Percentiles rank a stretch among this genome's conserved stretches.
phyloP scores from a whole-genome alignment of 2,113 vertebrate species.

The Mirounga angustirostris region DNA sequence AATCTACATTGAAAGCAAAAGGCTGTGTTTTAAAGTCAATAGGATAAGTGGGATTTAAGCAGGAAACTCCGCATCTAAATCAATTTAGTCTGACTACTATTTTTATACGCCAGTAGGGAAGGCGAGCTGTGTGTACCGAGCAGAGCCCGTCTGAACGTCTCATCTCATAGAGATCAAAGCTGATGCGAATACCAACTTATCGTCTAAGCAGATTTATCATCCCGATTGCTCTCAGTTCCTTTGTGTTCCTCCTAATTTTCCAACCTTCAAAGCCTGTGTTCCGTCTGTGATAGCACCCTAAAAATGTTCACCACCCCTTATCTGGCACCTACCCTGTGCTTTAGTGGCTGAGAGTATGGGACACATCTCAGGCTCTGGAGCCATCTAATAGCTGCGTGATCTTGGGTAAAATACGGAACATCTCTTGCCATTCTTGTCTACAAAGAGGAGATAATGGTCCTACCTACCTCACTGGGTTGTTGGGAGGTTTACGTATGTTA shows the following conservation, averaged over 20 bases:
- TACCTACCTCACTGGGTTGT: too few relatives aligned
- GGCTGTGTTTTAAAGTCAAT: slow-evolving; percentile 70
- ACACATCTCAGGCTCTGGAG: too few relatives aligned
- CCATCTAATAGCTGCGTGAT: not conserved
- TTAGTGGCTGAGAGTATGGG: not conserved
- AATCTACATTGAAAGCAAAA: slow-evolving; percentile 83
- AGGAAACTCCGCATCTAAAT: slow-evolving; percentile 82
- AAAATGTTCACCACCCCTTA: not conserved
- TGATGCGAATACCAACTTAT: slow-evolving; percentile 77
- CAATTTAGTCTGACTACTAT: slow-evolving; percentile 81
- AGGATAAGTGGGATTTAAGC: slow-evolving; percentile 81
- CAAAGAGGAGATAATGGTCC: not conserved
- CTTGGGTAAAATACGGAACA: not conserved
- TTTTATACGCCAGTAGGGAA: slow-evolving; percentile 83
- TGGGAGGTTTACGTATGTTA: not conserved
- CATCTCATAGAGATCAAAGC: slow-evolving; percentile 86
- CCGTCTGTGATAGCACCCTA: not conserved
- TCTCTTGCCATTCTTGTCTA: not conserved
- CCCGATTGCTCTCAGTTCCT: slow-evolving; percentile 72
- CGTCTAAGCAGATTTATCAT: slow-evolving; percentile 56
- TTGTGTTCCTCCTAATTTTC: slow-evolving; percentile 61
- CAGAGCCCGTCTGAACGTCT: slow-evolving; percentile 79
- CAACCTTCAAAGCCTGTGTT: slow-evolving; percentile 45
- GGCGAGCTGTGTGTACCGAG: slow-evolving; percentile 81
- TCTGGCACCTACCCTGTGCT: not conserved